Percentiles rank a stretch among this genome's conserved stretches.
Evolutionary conservation across 2,888 invertebrate species (phyloP).

Genomic region (Alviniconcha strummeri): DNA sequence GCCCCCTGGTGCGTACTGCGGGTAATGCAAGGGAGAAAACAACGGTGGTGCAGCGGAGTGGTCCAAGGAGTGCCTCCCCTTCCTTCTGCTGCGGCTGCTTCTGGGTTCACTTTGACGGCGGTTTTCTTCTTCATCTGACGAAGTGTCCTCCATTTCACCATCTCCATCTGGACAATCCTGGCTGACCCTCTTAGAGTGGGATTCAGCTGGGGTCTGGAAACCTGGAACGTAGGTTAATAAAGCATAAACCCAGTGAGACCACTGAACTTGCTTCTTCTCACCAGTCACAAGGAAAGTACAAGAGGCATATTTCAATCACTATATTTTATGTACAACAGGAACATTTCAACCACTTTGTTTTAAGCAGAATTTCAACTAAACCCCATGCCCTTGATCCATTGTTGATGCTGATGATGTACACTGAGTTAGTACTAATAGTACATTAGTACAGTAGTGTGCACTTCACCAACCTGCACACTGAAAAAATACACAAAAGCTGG

Average conservation of each 20-base stretch:
- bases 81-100: neutral
- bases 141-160: neutral
- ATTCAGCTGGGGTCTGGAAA: neutral
- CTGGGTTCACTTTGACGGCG: neutral
- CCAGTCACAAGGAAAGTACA: too few species aligned
- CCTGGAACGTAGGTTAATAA: neutral
- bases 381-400: too few species aligned
- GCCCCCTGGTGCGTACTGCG: neutral
- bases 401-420: too few species aligned
- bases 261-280: too few species aligned
- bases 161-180: neutral
- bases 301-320: too few species aligned
- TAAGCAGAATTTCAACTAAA: too few species aligned
- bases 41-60: neutral
- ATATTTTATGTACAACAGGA: too few species aligned
- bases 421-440: too few species aligned
- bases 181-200: neutral
- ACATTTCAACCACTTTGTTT: too few species aligned
- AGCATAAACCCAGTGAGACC: neutral
- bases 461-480: too few species aligned
- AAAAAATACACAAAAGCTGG: too few species aligned
- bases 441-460: too few species aligned
- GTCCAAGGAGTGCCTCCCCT: neutral
- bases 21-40: constrained; percentile 2
- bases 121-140: neutral